Base-by-base conservation (phyloP, 37 sponge, comb jelly and placozoan species). In the Agelas oroides region DNA sequence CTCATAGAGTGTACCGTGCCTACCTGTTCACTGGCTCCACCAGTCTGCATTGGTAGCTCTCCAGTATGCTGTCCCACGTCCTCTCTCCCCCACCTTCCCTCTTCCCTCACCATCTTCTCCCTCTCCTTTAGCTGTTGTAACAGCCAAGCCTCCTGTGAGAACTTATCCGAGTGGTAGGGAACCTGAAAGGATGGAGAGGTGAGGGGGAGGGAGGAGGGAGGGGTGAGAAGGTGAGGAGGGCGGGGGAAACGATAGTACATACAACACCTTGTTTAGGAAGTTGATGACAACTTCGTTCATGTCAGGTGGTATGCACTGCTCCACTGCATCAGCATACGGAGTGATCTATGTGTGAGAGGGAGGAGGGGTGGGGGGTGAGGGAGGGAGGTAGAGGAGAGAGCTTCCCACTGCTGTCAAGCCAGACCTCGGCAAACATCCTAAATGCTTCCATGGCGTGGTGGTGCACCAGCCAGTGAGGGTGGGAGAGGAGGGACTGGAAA, bases 401-500 rank as follows among this genome's bases (percentile, higher is more conserved):
- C 41, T 78, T 32, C 8, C 6, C 12, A 24, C 32, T 19, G 1
- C 18, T 32, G 53, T 21, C 19, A 20, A 27, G 23, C 46, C 46
- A 46, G 39, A 83, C 85, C 74, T 88, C 82, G 58, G 88, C 88
- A 88, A 88, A 88, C n/a, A 21, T 62, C 40, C 70, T 34, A 57
- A 88, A 80, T 54, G 88, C 76, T 23, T 73, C 82, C 67, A 82
- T 34, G 16, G 82, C 24, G 30, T 73, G 58, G 15, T 80, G 75
- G 6, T 41, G 27, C 17, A 79, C 63, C 17, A 87, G 55, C 88
- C 88, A 87, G 79, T 70, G 41, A 38, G 36, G 17, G 58, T 76
- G 71, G 13, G 25, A 13, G 28, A 86, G 24, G 21, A 86, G 62
- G 13, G 14, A 38, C 14, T 67, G 71, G 61, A 66, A 86, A 23